phyloP scores from a whole-genome alignment of 2,888 invertebrate species.

The Ennomos fuscantarius region DNA sequence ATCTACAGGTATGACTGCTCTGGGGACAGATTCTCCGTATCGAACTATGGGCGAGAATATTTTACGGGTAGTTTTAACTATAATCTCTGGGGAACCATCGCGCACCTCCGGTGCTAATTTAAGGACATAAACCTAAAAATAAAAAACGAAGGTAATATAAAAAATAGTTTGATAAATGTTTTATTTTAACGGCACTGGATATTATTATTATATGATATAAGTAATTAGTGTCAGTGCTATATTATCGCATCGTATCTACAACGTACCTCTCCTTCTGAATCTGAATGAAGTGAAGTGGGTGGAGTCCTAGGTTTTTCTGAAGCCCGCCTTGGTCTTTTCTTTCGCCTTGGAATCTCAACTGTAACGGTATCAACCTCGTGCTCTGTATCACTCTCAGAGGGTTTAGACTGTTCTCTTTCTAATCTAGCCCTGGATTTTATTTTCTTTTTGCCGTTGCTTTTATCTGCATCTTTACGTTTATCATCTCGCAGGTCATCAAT shows the following conservation, averaged over 20 bases:
- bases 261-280: constrained; percentile 77
- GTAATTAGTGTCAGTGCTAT: too few relatives aligned
- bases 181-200: too few relatives aligned
- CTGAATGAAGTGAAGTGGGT: constrained; percentile 74
- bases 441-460: constrained; percentile 77
- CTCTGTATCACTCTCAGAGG: constrained; percentile 80
- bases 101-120: constrained; percentile 73
- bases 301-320: constrained; percentile 79
- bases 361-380: constrained; percentile 79
- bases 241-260: not conserved
- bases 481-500: constrained; percentile 66
- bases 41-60: constrained; percentile 90
- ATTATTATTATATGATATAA: too few relatives aligned
- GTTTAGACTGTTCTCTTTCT: constrained; percentile 80
- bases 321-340: constrained; percentile 72
- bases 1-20: constrained; percentile 78
- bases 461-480: constrained; percentile 69
- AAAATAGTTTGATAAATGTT: constrained; percentile 3
- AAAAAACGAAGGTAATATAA: constrained; percentile 1
- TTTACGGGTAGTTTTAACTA: constrained; percentile 92
- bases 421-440: constrained; percentile 75
- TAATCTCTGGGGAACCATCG: constrained; percentile 86
- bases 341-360: constrained; percentile 78
- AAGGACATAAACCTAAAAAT: constrained; percentile 70
- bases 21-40: constrained; percentile 81